Evolutionary conservation across 2,888 invertebrate genomes (phyloP).

Genomic region (Orthonevra nobilis): DNA sequence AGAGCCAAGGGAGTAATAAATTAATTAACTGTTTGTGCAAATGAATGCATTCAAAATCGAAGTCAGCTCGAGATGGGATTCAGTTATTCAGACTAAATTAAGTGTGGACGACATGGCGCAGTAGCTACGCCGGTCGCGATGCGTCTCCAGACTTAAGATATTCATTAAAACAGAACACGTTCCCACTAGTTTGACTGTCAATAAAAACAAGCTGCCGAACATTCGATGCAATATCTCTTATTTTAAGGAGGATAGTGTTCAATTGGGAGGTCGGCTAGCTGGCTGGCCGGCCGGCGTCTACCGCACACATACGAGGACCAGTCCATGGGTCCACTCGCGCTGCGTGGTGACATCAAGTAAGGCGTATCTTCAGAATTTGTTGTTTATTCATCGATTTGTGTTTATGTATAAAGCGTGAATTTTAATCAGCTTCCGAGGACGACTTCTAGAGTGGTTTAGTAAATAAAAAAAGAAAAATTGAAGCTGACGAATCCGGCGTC

Average conservation of each 20-base stretch:
- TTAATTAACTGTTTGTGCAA: conserved; percentile 64
- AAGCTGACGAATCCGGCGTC: too few relatives aligned
- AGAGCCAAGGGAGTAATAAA: conserved; percentile 56
- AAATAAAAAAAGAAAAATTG: too few relatives aligned
- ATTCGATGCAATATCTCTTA: conserved; percentile 54
- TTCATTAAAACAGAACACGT: conserved; percentile 75
- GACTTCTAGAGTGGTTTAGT: too few relatives aligned
- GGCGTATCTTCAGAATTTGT: not conserved
- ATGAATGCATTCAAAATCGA: conserved; percentile 48
- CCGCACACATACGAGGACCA: too few relatives aligned
- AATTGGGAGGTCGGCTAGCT: conserved; percentile 38
- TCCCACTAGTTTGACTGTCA: conserved; percentile 74
- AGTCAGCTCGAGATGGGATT: conserved; percentile 7
- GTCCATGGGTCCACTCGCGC: too few relatives aligned
- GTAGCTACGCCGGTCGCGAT: too few relatives aligned
- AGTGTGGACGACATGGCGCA: conserved; percentile 52
- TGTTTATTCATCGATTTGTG: not conserved
- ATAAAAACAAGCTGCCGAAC: conserved; percentile 68
- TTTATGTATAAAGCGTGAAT: not conserved
- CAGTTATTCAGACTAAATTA: conserved; percentile 53
- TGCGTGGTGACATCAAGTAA: conserved; percentile 3
- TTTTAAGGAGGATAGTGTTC: conserved; percentile 25
- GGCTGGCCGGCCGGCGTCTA: not conserved
- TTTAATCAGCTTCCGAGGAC: too few relatives aligned
- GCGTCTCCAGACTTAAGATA: conserved; percentile 63